These are phyloP conservation scores for Chaetophractus vellerosus DNA, from an alignment of 2,797 vertebrate species.

Conservation along the genomic window DNA sequence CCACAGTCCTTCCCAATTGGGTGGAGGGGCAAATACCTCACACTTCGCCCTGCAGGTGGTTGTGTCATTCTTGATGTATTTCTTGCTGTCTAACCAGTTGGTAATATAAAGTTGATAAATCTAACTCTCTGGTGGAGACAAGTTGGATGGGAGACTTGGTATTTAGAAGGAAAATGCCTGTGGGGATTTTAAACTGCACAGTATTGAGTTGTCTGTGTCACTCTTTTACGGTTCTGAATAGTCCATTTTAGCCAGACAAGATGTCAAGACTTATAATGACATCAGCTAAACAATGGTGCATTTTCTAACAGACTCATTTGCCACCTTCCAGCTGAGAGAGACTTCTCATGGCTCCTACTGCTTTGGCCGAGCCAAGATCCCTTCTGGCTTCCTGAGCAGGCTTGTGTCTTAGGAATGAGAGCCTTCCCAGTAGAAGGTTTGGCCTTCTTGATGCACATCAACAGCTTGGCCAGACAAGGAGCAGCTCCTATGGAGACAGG, in stretches of 20 bases:
- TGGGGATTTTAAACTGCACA: conserved; percentile 68
- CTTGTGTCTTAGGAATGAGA: conserved; percentile 38
- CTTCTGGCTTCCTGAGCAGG: conserved; percentile 33
- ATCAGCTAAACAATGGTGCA: conserved; percentile 57
- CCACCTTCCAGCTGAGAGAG: conserved; percentile 68
- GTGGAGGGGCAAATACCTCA: background rate
- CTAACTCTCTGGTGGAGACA: conserved; percentile 65
- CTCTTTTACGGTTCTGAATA: conserved; percentile 73
- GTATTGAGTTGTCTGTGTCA: conserved; percentile 81
- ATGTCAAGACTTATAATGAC: conserved; percentile 77
- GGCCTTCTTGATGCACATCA: background rate
- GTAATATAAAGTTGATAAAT: conserved; percentile 78
- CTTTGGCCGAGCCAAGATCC: conserved; percentile 61
- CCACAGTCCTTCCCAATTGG: background rate
- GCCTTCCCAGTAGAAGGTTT: background rate
- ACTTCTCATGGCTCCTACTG: conserved; percentile 64
- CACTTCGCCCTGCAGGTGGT: conserved; percentile 40
- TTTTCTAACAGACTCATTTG: conserved; percentile 63
- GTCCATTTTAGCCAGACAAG: conserved; percentile 59
- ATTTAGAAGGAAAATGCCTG: conserved; percentile 56
- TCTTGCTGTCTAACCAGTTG: conserved; percentile 67
- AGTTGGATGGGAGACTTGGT: conserved; percentile 64
- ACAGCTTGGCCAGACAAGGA: background rate
- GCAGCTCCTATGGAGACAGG: background rate
- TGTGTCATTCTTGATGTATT: conserved; percentile 70